Conservation (phyloP, 2,888 invertebrate species). For the Euplagia quadripunctaria region DNA sequence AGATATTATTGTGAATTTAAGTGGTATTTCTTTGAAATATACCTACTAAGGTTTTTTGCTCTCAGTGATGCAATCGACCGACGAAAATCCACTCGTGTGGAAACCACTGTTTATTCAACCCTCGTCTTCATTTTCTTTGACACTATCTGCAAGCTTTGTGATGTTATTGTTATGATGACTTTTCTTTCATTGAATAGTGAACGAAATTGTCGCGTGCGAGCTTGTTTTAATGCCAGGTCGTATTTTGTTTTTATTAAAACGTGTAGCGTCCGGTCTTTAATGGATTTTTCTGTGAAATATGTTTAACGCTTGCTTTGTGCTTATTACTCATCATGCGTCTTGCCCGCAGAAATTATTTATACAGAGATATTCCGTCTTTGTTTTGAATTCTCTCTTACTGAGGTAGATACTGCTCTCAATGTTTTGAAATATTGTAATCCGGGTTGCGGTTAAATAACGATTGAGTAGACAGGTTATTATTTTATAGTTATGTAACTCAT, state of each 20-base stretch:
- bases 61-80: conserved; percentile 18
- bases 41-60: conserved; percentile 9
- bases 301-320: conserved; percentile 14
- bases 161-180: conserved; percentile 11
- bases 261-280: neutral
- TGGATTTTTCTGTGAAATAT: neutral
- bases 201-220: conserved; percentile 7
- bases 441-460: neutral
- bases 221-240: conserved; percentile 18
- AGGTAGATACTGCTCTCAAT: neutral
- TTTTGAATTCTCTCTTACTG: neutral
- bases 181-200: conserved; percentile 3
- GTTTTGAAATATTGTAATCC: conserved; percentile 8
- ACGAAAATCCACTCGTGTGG: conserved; percentile 20
- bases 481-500: conserved; percentile 3
- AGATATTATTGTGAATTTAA: conserved; percentile 17
- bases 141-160: conserved; percentile 24
- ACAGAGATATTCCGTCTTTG: conserved; percentile 2
- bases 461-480: conserved; percentile 1
- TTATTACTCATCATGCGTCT: conserved; percentile 4
- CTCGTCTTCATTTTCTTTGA: conserved; percentile 23
- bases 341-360: neutral
- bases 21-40: conserved; percentile 10
- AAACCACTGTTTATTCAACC: conserved; percentile 35
- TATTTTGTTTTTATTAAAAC: conserved; percentile 22